A percentile compares a stretch with the other conserved stretches of the same genome.
These are phyloP conservation scores for Kryptopterus vitreolus DNA, from an alignment of 2,797 vertebrate species.

Conservation along the genomic window DNA sequence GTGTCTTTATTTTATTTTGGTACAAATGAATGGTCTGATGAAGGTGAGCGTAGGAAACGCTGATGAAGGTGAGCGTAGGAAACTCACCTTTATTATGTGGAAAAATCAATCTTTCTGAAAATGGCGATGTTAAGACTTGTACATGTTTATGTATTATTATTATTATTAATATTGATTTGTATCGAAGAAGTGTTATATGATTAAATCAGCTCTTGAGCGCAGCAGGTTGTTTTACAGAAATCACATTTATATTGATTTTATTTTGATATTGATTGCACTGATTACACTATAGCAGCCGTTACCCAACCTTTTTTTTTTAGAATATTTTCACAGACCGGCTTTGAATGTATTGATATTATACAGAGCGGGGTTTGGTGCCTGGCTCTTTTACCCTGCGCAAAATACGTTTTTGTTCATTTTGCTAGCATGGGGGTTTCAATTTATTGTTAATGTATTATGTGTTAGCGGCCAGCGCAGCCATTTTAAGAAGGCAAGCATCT, in stretches of 20 bases:
- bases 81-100: background rate
- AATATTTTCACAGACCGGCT: too few relatives aligned
- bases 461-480: too few relatives aligned
- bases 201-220: background rate
- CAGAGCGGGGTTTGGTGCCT: too few relatives aligned
- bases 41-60: background rate
- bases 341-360: too few relatives aligned
- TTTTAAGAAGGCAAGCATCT: too few relatives aligned
- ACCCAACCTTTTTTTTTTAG: too few relatives aligned
- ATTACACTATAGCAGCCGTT: background rate
- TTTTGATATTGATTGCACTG: background rate
- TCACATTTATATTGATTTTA: too few relatives aligned
- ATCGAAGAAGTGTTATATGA: background rate
- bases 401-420: too few relatives aligned
- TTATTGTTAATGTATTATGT: too few relatives aligned
- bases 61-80: background rate
- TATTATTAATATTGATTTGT: conserved; percentile 35
- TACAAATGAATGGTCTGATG: background rate
- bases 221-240: background rate
- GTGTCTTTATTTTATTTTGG: background rate
- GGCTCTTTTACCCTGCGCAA: too few relatives aligned
- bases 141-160: background rate
- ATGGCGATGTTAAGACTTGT: background rate
- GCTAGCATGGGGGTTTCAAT: too few relatives aligned
- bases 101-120: background rate